A percentile compares a stretch with the other conserved stretches of the same genome.
Conservation (phyloP, 1,140 invertebrate genomes). For the Drosophila micromelanica region DNA sequence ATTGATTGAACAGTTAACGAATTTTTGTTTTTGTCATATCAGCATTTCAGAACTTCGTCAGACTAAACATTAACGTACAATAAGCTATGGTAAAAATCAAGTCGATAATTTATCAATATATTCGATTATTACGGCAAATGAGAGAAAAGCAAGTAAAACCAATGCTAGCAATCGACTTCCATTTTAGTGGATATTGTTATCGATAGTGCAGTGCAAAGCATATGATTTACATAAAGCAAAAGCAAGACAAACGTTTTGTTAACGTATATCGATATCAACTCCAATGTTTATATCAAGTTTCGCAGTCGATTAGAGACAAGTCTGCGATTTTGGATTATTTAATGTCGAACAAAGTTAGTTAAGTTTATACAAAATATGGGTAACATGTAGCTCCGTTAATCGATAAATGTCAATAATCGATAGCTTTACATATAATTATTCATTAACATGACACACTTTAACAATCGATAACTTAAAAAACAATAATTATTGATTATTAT, state of each 20-base stretch:
- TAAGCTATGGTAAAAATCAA: neutral
- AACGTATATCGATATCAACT: constrained; percentile 13
- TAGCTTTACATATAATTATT: too few relatives aligned
- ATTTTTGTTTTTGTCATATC: constrained; percentile 53
- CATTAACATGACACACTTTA: neutral
- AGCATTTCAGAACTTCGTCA: neutral
- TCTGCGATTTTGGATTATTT: neutral
- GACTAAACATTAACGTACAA: neutral
- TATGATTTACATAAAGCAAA: constrained; percentile 8
- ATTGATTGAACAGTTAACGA: constrained; percentile 77
- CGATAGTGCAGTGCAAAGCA: constrained; percentile 32
- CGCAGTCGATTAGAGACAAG: constrained; percentile 31
- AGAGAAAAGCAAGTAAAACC: neutral
- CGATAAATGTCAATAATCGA: too few relatives aligned
- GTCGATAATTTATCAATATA: neutral
- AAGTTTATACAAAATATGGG: too few relatives aligned
- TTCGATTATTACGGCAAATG: neutral
- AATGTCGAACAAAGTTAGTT: neutral
- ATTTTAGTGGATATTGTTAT: constrained; percentile 29
- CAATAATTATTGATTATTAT: too few relatives aligned
- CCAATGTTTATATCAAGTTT: constrained; percentile 27
- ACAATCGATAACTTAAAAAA: constrained; percentile 1
- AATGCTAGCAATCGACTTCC: neutral
- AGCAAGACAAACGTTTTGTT: constrained; percentile 5
- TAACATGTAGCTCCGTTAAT: too few relatives aligned